phyloP scores from a whole-genome alignment of 2,113 vertebrate genomes.

The Mionectes macconnelli region DNA sequence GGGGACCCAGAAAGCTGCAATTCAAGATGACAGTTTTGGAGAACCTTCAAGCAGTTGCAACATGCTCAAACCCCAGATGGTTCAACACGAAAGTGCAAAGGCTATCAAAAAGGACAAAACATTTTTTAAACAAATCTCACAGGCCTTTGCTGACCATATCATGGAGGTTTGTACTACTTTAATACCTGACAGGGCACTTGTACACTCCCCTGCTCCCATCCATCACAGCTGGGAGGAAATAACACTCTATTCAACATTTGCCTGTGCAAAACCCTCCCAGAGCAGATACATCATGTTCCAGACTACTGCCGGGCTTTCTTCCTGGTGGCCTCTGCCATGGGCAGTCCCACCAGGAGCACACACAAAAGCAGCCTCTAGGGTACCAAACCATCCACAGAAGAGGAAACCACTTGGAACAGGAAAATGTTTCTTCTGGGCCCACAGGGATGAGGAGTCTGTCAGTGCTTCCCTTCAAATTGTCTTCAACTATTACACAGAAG shows the following conservation, averaged over 20 bases:
- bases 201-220: neutral
- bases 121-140: neutral
- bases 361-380: rapidly evolving
- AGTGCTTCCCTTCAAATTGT: neutral
- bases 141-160: neutral
- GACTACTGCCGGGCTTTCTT: neutral
- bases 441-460: neutral
- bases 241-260: neutral
- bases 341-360: neutral
- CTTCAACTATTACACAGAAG: neutral
- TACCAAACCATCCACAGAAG: neutral
- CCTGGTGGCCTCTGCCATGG: rapidly evolving
- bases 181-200: rapidly evolving
- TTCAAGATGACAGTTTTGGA: neutral
- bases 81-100: rapidly evolving
- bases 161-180: neutral
- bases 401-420: neutral
- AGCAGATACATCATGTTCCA: neutral
- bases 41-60: neutral
- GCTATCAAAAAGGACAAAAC: neutral
- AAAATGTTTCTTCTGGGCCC: neutral
- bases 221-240: neutral
- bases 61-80: neutral
- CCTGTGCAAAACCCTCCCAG: neutral
- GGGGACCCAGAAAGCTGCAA: neutral